phyloP scores from a whole-genome alignment of 2,113 vertebrate species.

The Neodon shergylaensis region DNA sequence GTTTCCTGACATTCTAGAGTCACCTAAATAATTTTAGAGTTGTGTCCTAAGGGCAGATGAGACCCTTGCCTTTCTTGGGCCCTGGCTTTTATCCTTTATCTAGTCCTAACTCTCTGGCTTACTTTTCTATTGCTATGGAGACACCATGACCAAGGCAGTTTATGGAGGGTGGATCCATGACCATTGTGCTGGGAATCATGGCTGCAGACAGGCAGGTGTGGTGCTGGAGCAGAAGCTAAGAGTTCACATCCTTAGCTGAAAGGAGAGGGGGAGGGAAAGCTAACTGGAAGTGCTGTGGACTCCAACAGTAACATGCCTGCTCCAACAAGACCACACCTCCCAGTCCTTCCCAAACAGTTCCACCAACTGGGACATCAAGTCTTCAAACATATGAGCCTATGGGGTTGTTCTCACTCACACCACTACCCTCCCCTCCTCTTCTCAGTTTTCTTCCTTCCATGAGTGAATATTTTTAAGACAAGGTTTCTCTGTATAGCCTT shows the following conservation, averaged over 20 bases:
- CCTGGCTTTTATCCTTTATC: background rate
- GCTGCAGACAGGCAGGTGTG: background rate
- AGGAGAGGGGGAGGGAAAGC: background rate
- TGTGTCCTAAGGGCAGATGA: background rate
- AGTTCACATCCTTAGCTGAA: background rate
- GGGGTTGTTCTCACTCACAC: background rate
- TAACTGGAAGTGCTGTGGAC: background rate
- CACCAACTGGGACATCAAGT: background rate
- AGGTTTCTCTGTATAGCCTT: background rate
- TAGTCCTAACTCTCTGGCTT: background rate
- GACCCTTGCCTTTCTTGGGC: background rate
- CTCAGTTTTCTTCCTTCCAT: background rate
- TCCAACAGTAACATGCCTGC: background rate
- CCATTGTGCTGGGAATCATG: background rate
- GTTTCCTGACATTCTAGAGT: background rate
- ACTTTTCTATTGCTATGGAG: background rate
- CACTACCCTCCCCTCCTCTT: too few relatives aligned
- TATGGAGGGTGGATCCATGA: background rate
- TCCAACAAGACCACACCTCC: background rate
- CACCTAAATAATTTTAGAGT: background rate
- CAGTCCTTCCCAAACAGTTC: background rate
- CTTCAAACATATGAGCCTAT: background rate
- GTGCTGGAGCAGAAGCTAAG: background rate
- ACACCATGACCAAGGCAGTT: background rate
- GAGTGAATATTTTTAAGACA: background rate